Evolutionary conservation across 2,797 vertebrate species (phyloP).

Genomic region (Peromyscus aztecus): DNA sequence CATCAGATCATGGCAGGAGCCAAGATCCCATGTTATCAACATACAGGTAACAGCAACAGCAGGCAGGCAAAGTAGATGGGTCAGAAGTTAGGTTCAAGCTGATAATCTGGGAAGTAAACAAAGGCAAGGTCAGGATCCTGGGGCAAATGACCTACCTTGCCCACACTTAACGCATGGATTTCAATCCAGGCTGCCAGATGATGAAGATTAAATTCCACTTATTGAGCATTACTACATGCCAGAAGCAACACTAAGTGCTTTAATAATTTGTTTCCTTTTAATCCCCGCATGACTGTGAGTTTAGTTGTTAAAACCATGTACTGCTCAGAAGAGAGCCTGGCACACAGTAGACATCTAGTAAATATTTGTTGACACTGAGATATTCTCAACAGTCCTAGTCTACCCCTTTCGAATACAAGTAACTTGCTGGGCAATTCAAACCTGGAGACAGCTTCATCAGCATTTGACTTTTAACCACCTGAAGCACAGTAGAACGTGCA

Average conservation of each 20-base stretch:
- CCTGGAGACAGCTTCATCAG: neutral
- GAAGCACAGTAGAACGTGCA: slow-evolving; percentile 1
- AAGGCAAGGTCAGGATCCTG: neutral
- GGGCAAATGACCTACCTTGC: neutral
- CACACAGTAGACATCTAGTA: slow-evolving; percentile 3
- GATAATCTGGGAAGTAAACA: neutral
- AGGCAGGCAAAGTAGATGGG: neutral
- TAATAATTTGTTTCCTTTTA: slow-evolving; percentile 45
- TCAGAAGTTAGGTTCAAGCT: neutral
- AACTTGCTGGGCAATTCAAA: slow-evolving; percentile 27
- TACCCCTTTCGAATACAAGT: slow-evolving; percentile 35
- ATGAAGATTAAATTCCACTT: neutral
- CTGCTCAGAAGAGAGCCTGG: neutral
- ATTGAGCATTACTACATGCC: neutral
- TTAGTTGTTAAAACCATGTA: neutral
- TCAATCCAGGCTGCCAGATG: neutral
- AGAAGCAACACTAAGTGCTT: neutral
- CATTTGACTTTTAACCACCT: slow-evolving; percentile 48
- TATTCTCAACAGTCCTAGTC: slow-evolving; percentile 27
- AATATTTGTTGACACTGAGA: slow-evolving; percentile 53
- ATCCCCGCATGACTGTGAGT: neutral
- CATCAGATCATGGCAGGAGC: neutral
- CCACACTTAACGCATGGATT: neutral
- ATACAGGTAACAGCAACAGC: neutral
- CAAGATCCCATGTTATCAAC: neutral